phyloP scores from a whole-genome alignment of 2,888 invertebrate species.

The Drosophila atripex region DNA sequence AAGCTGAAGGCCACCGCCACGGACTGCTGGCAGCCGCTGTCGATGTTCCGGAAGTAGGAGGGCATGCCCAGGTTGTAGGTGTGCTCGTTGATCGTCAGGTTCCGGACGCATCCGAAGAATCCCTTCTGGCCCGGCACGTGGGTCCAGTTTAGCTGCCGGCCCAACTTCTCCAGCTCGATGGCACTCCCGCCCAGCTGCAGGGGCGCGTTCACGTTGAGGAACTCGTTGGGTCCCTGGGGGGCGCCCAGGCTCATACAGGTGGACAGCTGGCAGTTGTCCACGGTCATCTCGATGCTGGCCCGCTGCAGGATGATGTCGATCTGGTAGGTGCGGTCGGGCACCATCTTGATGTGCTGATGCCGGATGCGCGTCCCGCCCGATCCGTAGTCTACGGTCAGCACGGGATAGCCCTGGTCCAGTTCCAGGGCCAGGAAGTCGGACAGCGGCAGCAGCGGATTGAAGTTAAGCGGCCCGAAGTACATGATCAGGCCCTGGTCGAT shows the following conservation, averaged over 20 bases:
- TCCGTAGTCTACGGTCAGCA: slow-evolving; percentile 94
- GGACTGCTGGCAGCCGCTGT: slow-evolving; percentile 89
- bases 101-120: slow-evolving; percentile 95
- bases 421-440: slow-evolving; percentile 96
- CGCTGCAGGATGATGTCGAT: slow-evolving; percentile 90
- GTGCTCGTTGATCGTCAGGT: slow-evolving; percentile 93
- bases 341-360: slow-evolving; percentile 89
- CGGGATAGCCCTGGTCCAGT: slow-evolving; percentile 91
- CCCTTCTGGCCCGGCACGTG: slow-evolving; percentile 88
- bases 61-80: slow-evolving; percentile 95
- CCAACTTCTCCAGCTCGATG: slow-evolving; percentile 87
- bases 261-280: slow-evolving; percentile 89
- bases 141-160: slow-evolving; percentile 88
- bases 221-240: slow-evolving; percentile 89
- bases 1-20: slow-evolving; percentile 91
- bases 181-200: slow-evolving; percentile 93
- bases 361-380: slow-evolving; percentile 90
- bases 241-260: slow-evolving; percentile 89
- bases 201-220: slow-evolving; percentile 93
- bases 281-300: slow-evolving; percentile 89
- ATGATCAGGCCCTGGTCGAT: slow-evolving; percentile 92
- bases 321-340: slow-evolving; percentile 93
- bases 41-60: slow-evolving; percentile 88
- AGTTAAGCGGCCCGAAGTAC: slow-evolving; percentile 93
- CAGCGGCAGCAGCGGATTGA: slow-evolving; percentile 87